phyloP scores from a whole-genome alignment of 2,888 invertebrate genomes.

The Apeira syringaria region DNA sequence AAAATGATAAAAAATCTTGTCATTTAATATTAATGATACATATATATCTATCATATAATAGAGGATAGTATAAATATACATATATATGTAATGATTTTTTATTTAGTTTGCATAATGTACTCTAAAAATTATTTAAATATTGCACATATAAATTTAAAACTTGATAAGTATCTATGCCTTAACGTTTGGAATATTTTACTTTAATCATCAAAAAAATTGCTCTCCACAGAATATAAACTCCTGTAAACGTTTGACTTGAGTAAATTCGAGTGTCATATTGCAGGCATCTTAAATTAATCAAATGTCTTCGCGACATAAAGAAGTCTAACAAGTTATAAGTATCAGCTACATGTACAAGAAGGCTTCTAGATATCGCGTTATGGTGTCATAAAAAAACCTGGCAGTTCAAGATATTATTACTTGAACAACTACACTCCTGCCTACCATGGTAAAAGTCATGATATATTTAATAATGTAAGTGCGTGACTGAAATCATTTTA shows the following conservation, averaged over 20 bases:
- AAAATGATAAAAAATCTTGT: too few species aligned
- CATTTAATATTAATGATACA: too few species aligned
- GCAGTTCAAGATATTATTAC: conserved; percentile 32
- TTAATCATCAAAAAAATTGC: neutral
- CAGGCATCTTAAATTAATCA: neutral
- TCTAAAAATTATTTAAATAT: too few species aligned
- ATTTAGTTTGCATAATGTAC: too few species aligned
- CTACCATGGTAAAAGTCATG: conserved; percentile 17
- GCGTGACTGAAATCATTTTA: conserved; percentile 23
- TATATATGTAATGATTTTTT: too few species aligned
- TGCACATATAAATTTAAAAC: too few species aligned
- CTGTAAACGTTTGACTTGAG: neutral
- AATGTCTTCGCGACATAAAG: conserved; percentile 13
- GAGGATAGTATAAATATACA: too few species aligned
- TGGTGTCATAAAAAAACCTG: conserved; percentile 24
- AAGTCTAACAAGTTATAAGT: conserved; percentile 21
- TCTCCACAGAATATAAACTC: neutral
- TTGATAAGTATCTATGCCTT: too few species aligned
- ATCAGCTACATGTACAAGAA: conserved; percentile 13
- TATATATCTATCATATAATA: too few species aligned
- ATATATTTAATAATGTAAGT: conserved; percentile 19
- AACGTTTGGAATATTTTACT: too few species aligned
- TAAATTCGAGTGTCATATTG: neutral
- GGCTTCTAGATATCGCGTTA: conserved; percentile 21
- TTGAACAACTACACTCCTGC: conserved; percentile 9